Base-by-base conservation (phyloP, 2,888 invertebrate genomes). In the Horisme vitalbata region DNA sequence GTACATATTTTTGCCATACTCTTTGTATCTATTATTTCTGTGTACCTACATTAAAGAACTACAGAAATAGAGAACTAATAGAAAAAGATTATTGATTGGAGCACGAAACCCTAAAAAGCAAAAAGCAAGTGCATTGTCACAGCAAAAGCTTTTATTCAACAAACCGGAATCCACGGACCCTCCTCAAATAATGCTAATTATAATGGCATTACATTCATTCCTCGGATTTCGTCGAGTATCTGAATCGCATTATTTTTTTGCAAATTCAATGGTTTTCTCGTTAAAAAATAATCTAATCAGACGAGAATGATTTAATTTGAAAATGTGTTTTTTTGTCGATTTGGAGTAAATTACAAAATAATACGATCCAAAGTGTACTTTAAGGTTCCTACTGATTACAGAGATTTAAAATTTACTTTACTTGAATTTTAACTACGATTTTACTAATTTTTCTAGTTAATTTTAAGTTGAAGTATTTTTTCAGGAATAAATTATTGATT, bases 151-250 rank as follows among this genome's bases (percentile, higher is more conserved):
- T 58, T 84, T 86, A 85, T 84, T 76, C 77, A 69, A 75, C 74
- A 88, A 87, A 89, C 88, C 83, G 84, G 87, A 84, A 86, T 87
- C 77, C 67, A 65, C 74, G 72, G 79, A 78, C 83, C 85, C 85
- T 84, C 71, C 73, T 68, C 70, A 76, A 84, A 85, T 87, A 85
- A 87, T 85, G 85, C 87, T 88, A 88, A 89, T 89, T 85, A 81
- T 87, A 88, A 88, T 86, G 76, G 82, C 79, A 88, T 86, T 88
- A 88, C 85, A 83, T 86, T 86, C 83, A 85, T 86, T 85, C 83
- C 72, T 56, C 61, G 83, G 78, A 83, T 83, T 80, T 83, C 79
- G 79, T 87, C 79, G 80, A 87, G 87, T 83, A 83, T 85, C 63
- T 71, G 68, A 71, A 75, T 79, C 78, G 69, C 74, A 72, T 76